phyloP scores from a whole-genome alignment of 2,888 invertebrate genomes.

The Tipula vernalis region DNA sequence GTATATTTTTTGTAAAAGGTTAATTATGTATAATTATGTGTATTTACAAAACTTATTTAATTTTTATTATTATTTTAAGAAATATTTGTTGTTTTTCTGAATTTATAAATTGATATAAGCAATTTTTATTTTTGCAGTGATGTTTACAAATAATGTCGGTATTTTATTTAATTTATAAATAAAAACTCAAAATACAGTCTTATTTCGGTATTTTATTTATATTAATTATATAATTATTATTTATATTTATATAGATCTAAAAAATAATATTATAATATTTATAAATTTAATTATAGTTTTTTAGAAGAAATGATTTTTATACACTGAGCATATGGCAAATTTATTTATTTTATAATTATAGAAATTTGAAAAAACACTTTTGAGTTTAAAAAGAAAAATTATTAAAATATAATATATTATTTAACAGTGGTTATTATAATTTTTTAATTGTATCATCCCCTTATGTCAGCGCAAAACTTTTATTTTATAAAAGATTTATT shows the following conservation, averaged over 20 bases:
- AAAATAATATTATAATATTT: not conserved
- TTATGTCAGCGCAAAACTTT: not conserved
- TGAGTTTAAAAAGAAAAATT: not conserved
- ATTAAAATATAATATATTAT: not conserved
- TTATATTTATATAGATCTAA: not conserved
- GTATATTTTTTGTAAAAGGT: not conserved
- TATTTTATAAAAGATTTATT: not conserved
- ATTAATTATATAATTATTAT: not conserved
- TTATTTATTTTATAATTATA: not conserved
- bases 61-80: not conserved
- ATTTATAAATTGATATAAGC: not conserved
- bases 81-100: not conserved
- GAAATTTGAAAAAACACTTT: not conserved
- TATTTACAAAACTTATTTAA: not conserved
- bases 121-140: not conserved
- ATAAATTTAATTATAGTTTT: not conserved
- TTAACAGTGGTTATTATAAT: not conserved
- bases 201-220: not conserved
- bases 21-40: not conserved
- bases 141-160: not conserved
- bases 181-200: not conserved
- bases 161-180: not conserved
- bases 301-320: not conserved
- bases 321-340: not conserved
- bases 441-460: not conserved